Base-by-base conservation (phyloP, 2,113 vertebrate species). In the Mellivora capensis region DNA sequence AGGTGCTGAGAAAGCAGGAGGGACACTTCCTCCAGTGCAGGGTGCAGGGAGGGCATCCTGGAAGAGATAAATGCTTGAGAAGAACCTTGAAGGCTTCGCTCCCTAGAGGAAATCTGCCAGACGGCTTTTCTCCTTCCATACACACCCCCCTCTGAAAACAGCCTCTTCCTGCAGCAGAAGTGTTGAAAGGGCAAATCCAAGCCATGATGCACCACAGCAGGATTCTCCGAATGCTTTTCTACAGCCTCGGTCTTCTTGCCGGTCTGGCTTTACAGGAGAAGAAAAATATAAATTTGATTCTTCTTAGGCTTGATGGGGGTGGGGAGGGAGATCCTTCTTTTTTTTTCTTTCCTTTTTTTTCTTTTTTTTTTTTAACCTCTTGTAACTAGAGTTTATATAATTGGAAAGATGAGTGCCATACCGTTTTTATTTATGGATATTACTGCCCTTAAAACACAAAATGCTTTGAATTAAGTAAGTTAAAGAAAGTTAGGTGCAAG, bases 401-500 rank as follows among this genome's bases (percentile, higher is more conserved):
- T 27, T 71, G 20, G n/a, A 93, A 81, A 20, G 31, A 4, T 77
- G 39, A 49, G 23, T 20, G 4, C 47, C 82, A 49, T 85, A 44
- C 6, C 23, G 34, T 44, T 88, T 95, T 76, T 77, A n/a, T 94
- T 82, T 7, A 57, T 59, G 77, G 34, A 72, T 87, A 77, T 10
- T 64, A 39, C 61, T 90, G 52, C 29, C 59, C 37, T 84, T 18
- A n/a, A 74, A 94, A 93, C 27, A 87, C 47, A 90, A 92, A 97
- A 62, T n/a, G 3, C 42, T 94, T 76, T 52, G 7, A 39, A 87
- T 83, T 61, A 86, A 93, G 27, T 61, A 86, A 93, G 27, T 52
- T 61, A 52, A 15, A 44, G n/a, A 72, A 91, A 81, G 14, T 52
- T 57, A 67, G 13, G 18, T 47, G n/a, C 54, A 95, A 54, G 13